Percentiles rank a stretch among this genome's conserved stretches.
phyloP scores from a whole-genome alignment of 2,797 vertebrate genomes.

The Enteromius trimaculatus region DNA sequence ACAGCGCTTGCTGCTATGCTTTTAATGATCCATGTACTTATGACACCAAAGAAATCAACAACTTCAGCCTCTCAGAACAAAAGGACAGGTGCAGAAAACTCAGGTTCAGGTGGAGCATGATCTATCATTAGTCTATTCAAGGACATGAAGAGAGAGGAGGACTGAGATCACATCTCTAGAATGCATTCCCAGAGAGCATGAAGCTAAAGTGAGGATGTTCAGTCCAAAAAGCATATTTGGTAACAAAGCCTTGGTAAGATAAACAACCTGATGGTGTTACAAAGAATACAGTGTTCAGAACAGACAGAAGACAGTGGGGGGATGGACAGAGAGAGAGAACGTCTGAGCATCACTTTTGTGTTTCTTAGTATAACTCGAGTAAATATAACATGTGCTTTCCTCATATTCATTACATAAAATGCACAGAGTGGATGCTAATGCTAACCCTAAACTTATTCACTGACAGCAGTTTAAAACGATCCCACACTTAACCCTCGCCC shows the following conservation, averaged over 20 bases:
- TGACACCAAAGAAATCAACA: background rate
- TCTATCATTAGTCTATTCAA: background rate
- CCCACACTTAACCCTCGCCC: conserved; percentile 48
- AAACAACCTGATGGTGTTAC: background rate
- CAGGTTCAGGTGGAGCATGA: background rate
- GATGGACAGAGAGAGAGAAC: background rate
- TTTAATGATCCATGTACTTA: background rate
- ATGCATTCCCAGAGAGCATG: background rate
- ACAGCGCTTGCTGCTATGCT: background rate
- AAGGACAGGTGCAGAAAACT: conserved; percentile 8
- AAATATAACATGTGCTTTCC: conserved; percentile 11
- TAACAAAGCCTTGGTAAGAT: background rate
- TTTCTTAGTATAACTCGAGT: background rate
- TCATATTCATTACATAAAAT: conserved; percentile 45
- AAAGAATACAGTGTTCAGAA: background rate
- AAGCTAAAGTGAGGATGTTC: background rate
- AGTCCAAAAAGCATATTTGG: background rate
- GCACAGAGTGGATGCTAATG: conserved; percentile 40
- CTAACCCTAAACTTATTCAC: conserved; percentile 39
- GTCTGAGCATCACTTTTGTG: background rate
- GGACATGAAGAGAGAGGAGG: conserved; percentile 1
- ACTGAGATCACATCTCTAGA: background rate
- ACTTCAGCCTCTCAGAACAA: background rate
- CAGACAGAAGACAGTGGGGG: background rate
- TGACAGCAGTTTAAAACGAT: conserved; percentile 46